Conservation (phyloP, 1,140 invertebrate species). For the Scaptomyza graminum region DNA sequence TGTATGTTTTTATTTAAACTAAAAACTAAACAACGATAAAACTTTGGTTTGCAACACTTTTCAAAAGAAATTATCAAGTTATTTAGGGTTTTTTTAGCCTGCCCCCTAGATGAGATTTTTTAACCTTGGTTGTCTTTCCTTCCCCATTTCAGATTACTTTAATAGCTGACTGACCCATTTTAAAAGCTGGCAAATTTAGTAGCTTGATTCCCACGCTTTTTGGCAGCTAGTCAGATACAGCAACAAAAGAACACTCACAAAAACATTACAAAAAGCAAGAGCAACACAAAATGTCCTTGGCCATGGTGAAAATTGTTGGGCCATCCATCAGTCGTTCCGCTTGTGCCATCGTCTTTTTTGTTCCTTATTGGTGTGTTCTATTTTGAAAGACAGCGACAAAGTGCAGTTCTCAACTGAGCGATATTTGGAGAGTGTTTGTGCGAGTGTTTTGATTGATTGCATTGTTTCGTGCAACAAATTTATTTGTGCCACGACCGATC, state of each 20-base stretch:
- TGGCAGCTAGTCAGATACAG: slow-evolving; percentile 31
- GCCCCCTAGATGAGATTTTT: no score
- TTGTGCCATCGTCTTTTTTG: slow-evolving; percentile 11
- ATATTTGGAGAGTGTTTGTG: slow-evolving; percentile 8
- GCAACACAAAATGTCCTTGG: slow-evolving; percentile 53
- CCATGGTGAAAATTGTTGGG: slow-evolving; percentile 51
- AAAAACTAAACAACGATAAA: no score
- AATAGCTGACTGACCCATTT: slow-evolving; percentile 52
- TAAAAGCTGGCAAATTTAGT: slow-evolving; percentile 14
- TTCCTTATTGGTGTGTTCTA: slow-evolving; percentile 10
- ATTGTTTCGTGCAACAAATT: slow-evolving; percentile 68
- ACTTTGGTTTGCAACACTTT: no score
- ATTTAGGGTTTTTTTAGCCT: no score
- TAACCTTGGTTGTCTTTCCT: no score
- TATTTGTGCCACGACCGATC: slow-evolving; percentile 52
- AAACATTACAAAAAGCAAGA: slow-evolving; percentile 1
- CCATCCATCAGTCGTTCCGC: slow-evolving; percentile 52
- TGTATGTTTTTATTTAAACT: no score
- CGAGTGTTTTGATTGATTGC: slow-evolving; percentile 63
- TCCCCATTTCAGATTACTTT: background rate
- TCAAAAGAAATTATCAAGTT: no score
- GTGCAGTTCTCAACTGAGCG: slow-evolving; percentile 34
- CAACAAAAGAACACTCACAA: slow-evolving; percentile 8
- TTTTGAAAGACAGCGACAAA: slow-evolving; percentile 49
- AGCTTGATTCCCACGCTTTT: slow-evolving; percentile 38